A percentile compares a stretch with the other conserved stretches of the same genome.
Evolutionary conservation across 2,113 vertebrate genomes (phyloP).

Genomic region (Saccopteryx bilineata): DNA sequence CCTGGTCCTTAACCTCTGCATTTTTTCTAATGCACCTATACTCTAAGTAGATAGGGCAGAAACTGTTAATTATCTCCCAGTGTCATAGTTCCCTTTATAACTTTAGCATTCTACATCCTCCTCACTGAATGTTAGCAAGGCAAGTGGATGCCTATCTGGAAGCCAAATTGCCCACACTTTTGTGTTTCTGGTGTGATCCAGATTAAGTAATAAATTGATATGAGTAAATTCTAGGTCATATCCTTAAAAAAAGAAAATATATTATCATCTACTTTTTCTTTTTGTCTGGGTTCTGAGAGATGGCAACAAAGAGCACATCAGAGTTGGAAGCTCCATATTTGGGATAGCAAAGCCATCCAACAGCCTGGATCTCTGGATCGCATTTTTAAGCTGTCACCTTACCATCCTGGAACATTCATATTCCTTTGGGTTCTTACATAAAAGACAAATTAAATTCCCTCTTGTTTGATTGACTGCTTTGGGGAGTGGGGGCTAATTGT

Average conservation of each 20-base stretch:
- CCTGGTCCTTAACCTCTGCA: not conserved
- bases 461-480: not conserved
- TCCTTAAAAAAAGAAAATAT: not conserved
- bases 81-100: not conserved
- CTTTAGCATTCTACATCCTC: not conserved
- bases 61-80: not conserved
- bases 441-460: not conserved
- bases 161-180: not conserved
- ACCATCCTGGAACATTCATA: not conserved
- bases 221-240: not conserved
- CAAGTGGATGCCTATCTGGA: not conserved
- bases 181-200: not conserved
- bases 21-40: not conserved
- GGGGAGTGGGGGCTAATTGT: not conserved
- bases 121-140: not conserved
- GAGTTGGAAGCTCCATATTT: not conserved
- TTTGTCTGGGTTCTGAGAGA: not conserved
- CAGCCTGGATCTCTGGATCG: not conserved
- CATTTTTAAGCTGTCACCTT: not conserved
- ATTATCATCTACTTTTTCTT: not conserved
- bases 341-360: not conserved
- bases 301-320: not conserved
- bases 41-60: not conserved
- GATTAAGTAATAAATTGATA: not conserved
- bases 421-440: not conserved